A percentile compares a stretch with the other conserved stretches of the same genome.
phyloP scores from a whole-genome alignment of 2,797 vertebrate genomes.

The Phataginus tricuspis region DNA sequence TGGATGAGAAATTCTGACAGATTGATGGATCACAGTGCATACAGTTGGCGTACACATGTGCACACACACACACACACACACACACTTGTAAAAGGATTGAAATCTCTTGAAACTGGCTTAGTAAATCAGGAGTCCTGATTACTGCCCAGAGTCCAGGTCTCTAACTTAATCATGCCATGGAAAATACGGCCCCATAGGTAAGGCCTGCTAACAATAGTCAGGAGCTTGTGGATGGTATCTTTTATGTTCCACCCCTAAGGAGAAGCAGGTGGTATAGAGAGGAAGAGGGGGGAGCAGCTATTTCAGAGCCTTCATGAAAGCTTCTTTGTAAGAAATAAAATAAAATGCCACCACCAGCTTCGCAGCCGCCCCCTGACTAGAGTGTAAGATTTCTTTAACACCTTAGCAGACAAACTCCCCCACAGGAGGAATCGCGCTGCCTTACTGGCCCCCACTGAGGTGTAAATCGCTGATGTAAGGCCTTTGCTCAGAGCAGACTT shows the following conservation, averaged over 20 bases:
- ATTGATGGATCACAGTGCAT: background rate
- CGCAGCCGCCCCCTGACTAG: background rate
- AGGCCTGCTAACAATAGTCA: background rate
- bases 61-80: background rate
- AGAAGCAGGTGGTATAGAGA: background rate
- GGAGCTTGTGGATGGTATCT: background rate
- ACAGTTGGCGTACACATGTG: background rate
- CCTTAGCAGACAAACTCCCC: background rate
- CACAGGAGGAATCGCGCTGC: background rate
- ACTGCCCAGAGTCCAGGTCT: background rate
- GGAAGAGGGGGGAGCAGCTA: background rate
- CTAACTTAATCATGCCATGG: background rate
- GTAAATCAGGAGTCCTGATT: background rate
- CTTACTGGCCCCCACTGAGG: background rate
- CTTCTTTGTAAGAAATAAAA: constrained; percentile 34
- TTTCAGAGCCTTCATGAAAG: background rate
- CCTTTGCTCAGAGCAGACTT: background rate
- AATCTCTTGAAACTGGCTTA: constrained; percentile 6
- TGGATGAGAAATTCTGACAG: background rate
- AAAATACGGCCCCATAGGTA: background rate
- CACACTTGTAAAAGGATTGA: background rate
- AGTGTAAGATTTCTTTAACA: constrained; percentile 39
- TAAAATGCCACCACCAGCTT: background rate
- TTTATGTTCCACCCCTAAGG: background rate
- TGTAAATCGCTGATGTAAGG: background rate